These are phyloP conservation scores for Dendrolimus punctatus DNA, from an alignment of 1,140 invertebrate genomes.

Conservation along the genomic window DNA sequence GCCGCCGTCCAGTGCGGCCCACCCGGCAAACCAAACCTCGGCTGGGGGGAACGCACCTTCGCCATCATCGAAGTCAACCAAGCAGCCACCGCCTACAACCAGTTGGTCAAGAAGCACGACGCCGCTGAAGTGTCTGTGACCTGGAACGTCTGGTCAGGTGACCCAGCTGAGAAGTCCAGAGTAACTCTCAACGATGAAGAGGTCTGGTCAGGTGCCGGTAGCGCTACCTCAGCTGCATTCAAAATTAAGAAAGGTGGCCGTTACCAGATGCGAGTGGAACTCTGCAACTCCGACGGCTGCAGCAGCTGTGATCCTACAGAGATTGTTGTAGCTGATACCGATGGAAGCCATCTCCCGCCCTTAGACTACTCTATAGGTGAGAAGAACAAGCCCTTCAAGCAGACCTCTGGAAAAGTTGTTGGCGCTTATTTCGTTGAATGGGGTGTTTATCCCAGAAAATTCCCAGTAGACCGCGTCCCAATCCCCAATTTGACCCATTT, in stretches of 20 bases:
- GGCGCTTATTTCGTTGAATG: slow-evolving; percentile 66
- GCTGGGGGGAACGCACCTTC: slow-evolving; percentile 60
- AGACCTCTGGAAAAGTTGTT: slow-evolving; percentile 60
- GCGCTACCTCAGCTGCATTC: slow-evolving; percentile 44
- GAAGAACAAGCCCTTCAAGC: slow-evolving; percentile 59
- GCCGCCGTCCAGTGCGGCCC: slow-evolving; percentile 40
- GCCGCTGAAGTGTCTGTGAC: slow-evolving; percentile 53
- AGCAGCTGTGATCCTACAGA: slow-evolving; percentile 48
- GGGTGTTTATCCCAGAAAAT: slow-evolving; percentile 62
- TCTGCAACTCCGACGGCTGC: slow-evolving; percentile 56
- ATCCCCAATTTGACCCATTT: slow-evolving; percentile 59
- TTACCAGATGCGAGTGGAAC: slow-evolving; percentile 54
- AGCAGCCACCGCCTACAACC: slow-evolving; percentile 61
- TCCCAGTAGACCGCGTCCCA: slow-evolving; percentile 54
- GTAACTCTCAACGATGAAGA: slow-evolving; percentile 49
- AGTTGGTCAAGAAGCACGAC: slow-evolving; percentile 48
- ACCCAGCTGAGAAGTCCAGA: slow-evolving; percentile 41
- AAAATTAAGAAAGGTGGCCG: slow-evolving; percentile 56
- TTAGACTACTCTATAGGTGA: slow-evolving; percentile 46
- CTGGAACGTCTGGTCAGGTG: slow-evolving; percentile 62
- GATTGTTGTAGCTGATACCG: slow-evolving; percentile 59
- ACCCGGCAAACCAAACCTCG: slow-evolving; percentile 51
- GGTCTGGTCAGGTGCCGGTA: slow-evolving; percentile 45
- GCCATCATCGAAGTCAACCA: slow-evolving; percentile 64
- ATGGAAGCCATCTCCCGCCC: slow-evolving; percentile 58